Percentiles rank a stretch among this genome's conserved stretches.
These are phyloP conservation scores for Drosophila ustulata DNA, from an alignment of 2,888 invertebrate species.

Conservation along the genomic window DNA sequence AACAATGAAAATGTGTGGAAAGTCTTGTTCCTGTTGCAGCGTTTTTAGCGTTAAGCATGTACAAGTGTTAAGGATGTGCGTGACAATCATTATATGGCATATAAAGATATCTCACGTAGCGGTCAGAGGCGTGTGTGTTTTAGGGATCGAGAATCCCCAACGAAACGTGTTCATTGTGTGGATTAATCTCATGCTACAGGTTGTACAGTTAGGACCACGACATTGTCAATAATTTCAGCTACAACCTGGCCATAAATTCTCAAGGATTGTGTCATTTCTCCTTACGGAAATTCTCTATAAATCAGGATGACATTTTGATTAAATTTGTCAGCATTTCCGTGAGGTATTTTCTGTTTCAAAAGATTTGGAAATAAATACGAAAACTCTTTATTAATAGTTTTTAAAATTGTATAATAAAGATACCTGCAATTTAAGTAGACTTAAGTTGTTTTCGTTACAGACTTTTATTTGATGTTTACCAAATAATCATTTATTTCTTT, in stretches of 20 bases:
- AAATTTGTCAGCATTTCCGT: background rate
- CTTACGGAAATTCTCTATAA: conserved; percentile 10
- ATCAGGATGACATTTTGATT: background rate
- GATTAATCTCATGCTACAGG: background rate
- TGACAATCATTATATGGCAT: conserved; percentile 51
- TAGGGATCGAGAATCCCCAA: background rate
- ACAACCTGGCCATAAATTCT: background rate
- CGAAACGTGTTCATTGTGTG: conserved; percentile 9
- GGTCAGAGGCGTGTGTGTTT: conserved; percentile 17
- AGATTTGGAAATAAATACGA: background rate
- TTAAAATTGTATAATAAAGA: background rate
- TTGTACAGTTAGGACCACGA: conserved; percentile 9
- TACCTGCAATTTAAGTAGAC: too few relatives aligned
- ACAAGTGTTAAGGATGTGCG: conserved; percentile 78
- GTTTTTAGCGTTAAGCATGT: conserved; percentile 40
- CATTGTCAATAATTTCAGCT: background rate
- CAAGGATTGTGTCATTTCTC: background rate
- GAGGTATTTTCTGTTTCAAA: too few relatives aligned
- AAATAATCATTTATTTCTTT: too few relatives aligned
- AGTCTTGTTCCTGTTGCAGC: conserved; percentile 57
- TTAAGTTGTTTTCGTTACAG: too few relatives aligned
- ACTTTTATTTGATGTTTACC: too few relatives aligned
- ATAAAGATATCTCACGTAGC: conserved; percentile 50
- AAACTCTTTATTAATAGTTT: background rate
- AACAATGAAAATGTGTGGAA: conserved; percentile 58